Base-by-base conservation (phyloP, 1,140 invertebrate genomes). In the Ceratosolen fusciceps region DNA sequence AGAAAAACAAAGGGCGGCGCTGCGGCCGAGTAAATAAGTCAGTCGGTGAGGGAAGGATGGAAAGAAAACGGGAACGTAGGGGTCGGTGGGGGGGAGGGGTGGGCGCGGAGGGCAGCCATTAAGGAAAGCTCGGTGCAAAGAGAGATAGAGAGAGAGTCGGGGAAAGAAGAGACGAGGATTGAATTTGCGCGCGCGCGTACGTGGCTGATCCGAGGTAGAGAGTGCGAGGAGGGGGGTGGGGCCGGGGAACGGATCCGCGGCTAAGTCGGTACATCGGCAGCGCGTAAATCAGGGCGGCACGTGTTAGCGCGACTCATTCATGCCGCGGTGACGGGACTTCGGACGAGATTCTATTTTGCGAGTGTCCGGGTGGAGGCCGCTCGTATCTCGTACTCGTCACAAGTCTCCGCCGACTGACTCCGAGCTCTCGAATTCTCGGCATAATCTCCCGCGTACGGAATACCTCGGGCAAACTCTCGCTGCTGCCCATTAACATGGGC, bases 271-370 rank as follows among this genome's bases (percentile, higher is more conserved):
- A 74, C 75, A 71, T 19, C 7, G 39, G 1, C 67, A 79, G 67
- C 80, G 80, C 82, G 85, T 89, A 90, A 90, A 90, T 88, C 86
- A 88, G 84, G 73, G 74, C 77, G 84, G 84, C 85, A 88, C 88
- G 87, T 88, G 87, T 86, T 85, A 83, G 82, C 85, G 75, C 83
- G 83, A 85, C 86, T 87, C 89, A 90, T 90, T 90, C 89, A 90
- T 90, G 85, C 85, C 85, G n/a, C n/a, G 82, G 82, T 81, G 76
- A 79, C 52, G 31, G 31, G 34, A 60, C 47, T 31, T 14, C 82
- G 31, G 71, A n/a, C n/a, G n/a, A 49, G 87, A 87, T 87, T 87
- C 87, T 88, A 90, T 90, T n/a, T 87, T 86, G 82, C 74, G 81
- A 83, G 81, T 71, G 65, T n/a, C 31, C 49, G 39, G 34, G 31